Base-by-base conservation (phyloP, 2,113 vertebrate species). In the Meleagris gallopavo region DNA sequence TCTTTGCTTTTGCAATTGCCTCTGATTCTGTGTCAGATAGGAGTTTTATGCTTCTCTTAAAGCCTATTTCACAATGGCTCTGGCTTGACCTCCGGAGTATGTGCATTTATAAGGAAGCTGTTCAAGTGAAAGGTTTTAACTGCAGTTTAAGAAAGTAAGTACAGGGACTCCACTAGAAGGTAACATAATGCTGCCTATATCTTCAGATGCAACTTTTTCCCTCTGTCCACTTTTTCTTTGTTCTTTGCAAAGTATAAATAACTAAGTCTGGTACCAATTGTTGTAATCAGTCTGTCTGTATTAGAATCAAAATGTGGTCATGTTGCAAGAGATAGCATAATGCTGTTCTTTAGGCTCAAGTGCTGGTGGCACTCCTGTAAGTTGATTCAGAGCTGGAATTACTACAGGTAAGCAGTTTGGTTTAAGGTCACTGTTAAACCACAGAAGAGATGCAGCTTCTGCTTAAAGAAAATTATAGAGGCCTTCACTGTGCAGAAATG, bases 1-100 rank as follows among this genome's bases (percentile, higher is more conserved):
- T 70, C 86, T 96, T 93, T 81, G 65, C 88, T 91, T 95, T 94
- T 90, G 34, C 79, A 61, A 48, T 93, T 95, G 74, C 50, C 58
- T 78, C 50, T 0, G 24, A 61, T 45, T 62, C 66, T 60, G 55
- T 92, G 88, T 93, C 95, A 92, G 82, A 74, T 30, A 88, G 61
- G 86, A 89, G 75, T 90, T 95, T 95, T 96, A 95, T 94, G 95
- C 86, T 74, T 90, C 82, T 94, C 64, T 92, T 92, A 84, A 96
- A 94, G 55, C 29, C 58, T 66, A 14, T 93, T 94, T 94, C 93
- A 91, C 73, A 88, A 57, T 83, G 43, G n/a, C 83, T 93, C 65
- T 78, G 86, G 61, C 62, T 95, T 93, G 95, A 89, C 81, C 91
- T 94, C 80, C 69, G 32, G 40, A 41, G 70, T 38, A 66, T 45